These are phyloP conservation scores for Craniophora ligustri DNA, from an alignment of 2,888 invertebrate species.

Conservation along the genomic window DNA sequence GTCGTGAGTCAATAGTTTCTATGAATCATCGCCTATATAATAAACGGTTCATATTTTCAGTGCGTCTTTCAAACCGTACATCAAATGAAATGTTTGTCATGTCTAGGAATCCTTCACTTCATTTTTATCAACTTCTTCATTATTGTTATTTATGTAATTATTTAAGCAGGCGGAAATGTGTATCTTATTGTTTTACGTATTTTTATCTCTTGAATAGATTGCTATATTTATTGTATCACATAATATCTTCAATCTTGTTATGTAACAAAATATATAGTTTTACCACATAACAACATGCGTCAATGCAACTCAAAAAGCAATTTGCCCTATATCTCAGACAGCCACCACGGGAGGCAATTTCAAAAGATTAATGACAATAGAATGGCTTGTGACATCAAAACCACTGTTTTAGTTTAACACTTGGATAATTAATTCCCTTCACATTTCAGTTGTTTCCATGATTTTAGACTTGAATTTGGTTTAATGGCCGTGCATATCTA, in stretches of 20 bases:
- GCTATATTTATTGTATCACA: too few relatives aligned
- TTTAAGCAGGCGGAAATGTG: too few relatives aligned
- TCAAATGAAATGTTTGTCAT: too few relatives aligned
- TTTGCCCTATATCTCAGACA: slow-evolving; percentile 56
- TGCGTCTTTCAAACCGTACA: too few relatives aligned
- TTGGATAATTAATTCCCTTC: slow-evolving; percentile 46
- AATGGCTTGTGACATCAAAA: slow-evolving; percentile 59
- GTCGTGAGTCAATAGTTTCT: background rate
- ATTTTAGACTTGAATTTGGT: slow-evolving; percentile 18
- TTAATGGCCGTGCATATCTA: slow-evolving; percentile 18
- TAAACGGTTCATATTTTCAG: too few relatives aligned
- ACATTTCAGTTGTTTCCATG: slow-evolving; percentile 35
- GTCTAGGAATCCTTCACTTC: too few relatives aligned
- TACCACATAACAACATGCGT: slow-evolving; percentile 19
- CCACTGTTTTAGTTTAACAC: slow-evolving; percentile 55
- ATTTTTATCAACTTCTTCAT: background rate
- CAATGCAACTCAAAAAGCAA: slow-evolving; percentile 63
- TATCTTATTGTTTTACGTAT: too few relatives aligned
- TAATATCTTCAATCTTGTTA: background rate
- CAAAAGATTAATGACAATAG: slow-evolving; percentile 61
- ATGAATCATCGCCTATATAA: too few relatives aligned
- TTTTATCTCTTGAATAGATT: too few relatives aligned
- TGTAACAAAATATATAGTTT: slow-evolving; percentile 8
- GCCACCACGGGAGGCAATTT: slow-evolving; percentile 53
- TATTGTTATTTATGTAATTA: background rate